Base-by-base conservation (phyloP, 2,797 vertebrate genomes). In the Coregonus ussuriensis region DNA sequence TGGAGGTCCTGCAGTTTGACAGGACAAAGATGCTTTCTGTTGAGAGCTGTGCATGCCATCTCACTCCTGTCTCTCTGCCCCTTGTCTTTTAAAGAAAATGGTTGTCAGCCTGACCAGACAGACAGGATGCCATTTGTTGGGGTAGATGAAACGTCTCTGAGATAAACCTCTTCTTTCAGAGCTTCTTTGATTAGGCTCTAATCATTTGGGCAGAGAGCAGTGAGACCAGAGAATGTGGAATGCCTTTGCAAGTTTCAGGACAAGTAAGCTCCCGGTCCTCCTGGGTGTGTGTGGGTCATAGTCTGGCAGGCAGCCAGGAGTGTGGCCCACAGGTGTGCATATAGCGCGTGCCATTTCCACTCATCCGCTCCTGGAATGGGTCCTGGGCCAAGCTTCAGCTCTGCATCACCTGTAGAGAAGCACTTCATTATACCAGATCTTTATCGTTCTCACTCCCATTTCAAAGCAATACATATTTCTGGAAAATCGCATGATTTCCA, bases 371-470 rank as follows among this genome's bases (percentile, higher is more conserved):
- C n/a, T 47, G 41, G 31, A 18, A 56, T 41, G 56, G 33, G 33
- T 56, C 33, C 33, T 6, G 4, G 33, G 72, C 72, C 72, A 74
- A 63, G n/a, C 18, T 2, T 52, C 5, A 16, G 52, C 53, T 90
- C 91, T 92, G 90, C 78, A 65, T 63, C 56, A 63, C 59, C 77
- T 74, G 71, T 18, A 79, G 81, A 71, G 51, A 79, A 82, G 82
- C 77, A 79, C 75, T 83, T 87, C 80, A 82, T 83, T 85, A 83
- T 84, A 87, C 68, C 85, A 86, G 92, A 92, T 93, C 91, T 88
- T 21, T 91, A 93, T 93, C 89, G 41, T 33, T 84, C 85, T 77
- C 78, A 79, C 83, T 86, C 77, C 33, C 6, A 37, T 41, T 33
- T 54, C 15, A 70, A 70, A 69, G 33, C 52, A n/a, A 70, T 56